phyloP scores from a whole-genome alignment of 2,113 vertebrate species.

The Lontra canadensis region DNA sequence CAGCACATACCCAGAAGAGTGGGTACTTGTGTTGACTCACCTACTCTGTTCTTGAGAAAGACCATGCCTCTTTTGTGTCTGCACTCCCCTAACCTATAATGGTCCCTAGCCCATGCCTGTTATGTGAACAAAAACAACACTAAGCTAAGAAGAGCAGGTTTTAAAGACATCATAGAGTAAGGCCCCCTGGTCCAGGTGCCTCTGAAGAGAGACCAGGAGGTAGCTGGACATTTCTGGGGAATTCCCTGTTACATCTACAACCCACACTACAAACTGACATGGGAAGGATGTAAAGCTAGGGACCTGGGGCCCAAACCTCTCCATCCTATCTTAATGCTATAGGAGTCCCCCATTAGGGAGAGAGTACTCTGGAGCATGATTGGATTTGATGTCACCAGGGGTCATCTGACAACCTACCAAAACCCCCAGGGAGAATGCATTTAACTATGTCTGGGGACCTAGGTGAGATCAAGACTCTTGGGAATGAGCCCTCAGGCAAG shows the following conservation, averaged over 20 bases:
- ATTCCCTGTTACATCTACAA: too few relatives aligned
- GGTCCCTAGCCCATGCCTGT: not conserved
- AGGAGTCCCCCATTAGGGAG: too few relatives aligned
- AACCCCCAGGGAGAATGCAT: not conserved
- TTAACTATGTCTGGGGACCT: not conserved
- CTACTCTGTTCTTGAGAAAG: not conserved
- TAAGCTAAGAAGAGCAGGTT: not conserved
- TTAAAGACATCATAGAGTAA: not conserved
- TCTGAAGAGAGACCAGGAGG: not conserved
- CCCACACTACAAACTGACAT: fast-evolving
- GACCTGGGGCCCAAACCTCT: not conserved
- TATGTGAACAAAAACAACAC: not conserved
- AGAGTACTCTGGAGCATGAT: not conserved
- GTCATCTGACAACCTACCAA: fast-evolving
- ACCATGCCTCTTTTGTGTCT: not conserved
- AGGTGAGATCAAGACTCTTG: not conserved
- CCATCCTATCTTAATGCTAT: not conserved
- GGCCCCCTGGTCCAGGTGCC: not conserved
- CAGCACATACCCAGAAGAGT: not conserved
- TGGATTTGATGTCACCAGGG: not conserved
- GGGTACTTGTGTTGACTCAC: not conserved
- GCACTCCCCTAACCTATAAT: too few relatives aligned
- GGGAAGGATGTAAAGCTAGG: not conserved
- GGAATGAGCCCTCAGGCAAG: not conserved
- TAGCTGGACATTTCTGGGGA: not conserved